These are phyloP conservation scores for Brachionus sp. DNA, from an alignment of 1,140 invertebrate species.

Conservation along the genomic window DNA sequence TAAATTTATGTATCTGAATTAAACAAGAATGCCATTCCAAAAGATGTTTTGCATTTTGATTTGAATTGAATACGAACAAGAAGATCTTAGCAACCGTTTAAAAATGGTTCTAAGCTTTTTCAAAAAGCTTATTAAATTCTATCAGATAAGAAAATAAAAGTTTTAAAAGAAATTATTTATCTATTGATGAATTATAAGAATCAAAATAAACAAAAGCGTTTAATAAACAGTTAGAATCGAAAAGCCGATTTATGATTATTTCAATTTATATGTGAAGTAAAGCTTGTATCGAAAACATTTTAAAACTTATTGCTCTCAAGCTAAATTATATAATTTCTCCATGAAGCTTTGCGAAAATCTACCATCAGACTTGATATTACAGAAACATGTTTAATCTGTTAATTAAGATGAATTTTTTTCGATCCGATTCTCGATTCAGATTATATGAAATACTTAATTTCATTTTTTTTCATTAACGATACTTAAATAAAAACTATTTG, in stretches of 20 bases:
- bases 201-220: constrained; percentile 24
- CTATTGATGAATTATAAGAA: neutral
- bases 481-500: neutral
- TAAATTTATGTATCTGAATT: neutral
- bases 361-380: neutral
- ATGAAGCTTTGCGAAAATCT: neutral
- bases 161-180: constrained; percentile 7
- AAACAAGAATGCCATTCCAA: neutral
- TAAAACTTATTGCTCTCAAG: neutral
- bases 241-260: constrained; percentile 20
- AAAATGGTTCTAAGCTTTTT: neutral
- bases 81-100: neutral
- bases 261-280: constrained; percentile 9
- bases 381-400: neutral
- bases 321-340: neutral
- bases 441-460: neutral
- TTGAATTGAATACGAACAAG: constrained; percentile 6
- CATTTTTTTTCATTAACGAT: neutral
- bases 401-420: neutral
- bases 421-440: neutral
- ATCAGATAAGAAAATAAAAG: neutral
- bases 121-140: constrained; percentile 35
- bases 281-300: neutral
- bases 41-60: constrained; percentile 32
- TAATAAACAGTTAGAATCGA: constrained; percentile 16